These are phyloP conservation scores for Trypoxylon attenuatum DNA, from an alignment of 2,888 invertebrate genomes.

Conservation along the genomic window DNA sequence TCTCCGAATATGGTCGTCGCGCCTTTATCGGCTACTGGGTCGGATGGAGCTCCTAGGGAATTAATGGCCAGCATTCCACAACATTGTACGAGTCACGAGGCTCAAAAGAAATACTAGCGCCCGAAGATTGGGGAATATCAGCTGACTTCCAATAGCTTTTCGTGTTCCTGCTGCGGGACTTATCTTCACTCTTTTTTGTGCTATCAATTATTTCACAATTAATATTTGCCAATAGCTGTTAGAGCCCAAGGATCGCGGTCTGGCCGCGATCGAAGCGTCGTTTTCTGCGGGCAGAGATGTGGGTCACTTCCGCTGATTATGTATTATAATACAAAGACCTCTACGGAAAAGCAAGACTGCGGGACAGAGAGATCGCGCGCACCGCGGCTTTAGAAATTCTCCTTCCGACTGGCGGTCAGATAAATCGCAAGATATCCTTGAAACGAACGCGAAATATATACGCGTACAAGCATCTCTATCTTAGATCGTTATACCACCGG, in stretches of 20 bases:
- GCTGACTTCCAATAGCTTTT: too few relatives aligned
- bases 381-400: conserved; percentile 34
- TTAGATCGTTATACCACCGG: conserved; percentile 2
- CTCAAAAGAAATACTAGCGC: too few relatives aligned
- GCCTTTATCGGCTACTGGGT: conserved; percentile 1
- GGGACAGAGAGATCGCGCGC: conserved; percentile 3
- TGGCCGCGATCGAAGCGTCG: background rate
- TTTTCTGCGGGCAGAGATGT: conserved; percentile 29
- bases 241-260: background rate
- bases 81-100: too few relatives aligned
- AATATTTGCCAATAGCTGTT: background rate
- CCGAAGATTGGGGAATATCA: too few relatives aligned
- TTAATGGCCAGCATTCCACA: too few relatives aligned
- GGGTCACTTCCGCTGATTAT: conserved; percentile 43
- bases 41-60: background rate
- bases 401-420: conserved; percentile 29
- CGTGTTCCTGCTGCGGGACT: background rate
- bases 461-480: conserved; percentile 16
- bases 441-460: conserved; percentile 19
- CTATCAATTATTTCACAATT: conserved; percentile 1
- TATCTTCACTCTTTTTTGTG: background rate
- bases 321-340: conserved; percentile 2
- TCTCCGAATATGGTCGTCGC: conserved; percentile 26
- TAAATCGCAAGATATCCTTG: conserved; percentile 32
- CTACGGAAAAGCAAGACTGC: conserved; percentile 10